Conservation (phyloP, 1,140 invertebrate genomes). For the Uloborus diversus region DNA sequence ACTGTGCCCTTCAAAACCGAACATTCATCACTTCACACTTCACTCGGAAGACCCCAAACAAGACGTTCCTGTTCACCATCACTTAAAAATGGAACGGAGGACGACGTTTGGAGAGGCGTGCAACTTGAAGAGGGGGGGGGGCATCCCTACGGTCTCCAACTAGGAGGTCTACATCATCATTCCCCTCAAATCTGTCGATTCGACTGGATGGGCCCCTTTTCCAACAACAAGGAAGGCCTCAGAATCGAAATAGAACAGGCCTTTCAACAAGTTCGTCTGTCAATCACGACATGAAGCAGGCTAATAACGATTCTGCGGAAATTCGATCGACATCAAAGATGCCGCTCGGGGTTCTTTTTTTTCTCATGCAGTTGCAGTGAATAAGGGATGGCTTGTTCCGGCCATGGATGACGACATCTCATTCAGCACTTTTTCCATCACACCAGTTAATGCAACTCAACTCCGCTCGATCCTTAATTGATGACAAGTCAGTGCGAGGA, state of each 20-base stretch:
- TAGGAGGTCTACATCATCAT: not conserved
- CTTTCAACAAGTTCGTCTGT: slow-evolving; percentile 33
- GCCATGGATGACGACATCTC: not conserved
- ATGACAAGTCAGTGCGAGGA: no score
- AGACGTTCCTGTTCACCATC: not conserved
- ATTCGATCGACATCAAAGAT: slow-evolving; percentile 30
- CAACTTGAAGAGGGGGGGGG: not conserved
- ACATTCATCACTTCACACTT: not conserved
- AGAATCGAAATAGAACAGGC: not conserved
- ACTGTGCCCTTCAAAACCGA: not conserved
- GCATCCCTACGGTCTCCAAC: not conserved
- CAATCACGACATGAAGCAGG: slow-evolving; percentile 40
- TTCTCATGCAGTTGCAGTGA: no score
- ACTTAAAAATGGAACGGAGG: no score
- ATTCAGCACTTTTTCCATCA: not conserved
- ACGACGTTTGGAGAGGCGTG: no score
- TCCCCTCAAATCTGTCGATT: not conserved
- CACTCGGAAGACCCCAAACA: not conserved
- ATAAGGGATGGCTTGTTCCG: not conserved
- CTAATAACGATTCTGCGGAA: slow-evolving; percentile 35
- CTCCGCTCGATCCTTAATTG: no score
- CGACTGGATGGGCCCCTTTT: not conserved
- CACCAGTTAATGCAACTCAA: no score
- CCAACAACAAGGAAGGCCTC: not conserved
- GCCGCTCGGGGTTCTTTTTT: no score